Base-by-base conservation (phyloP, 2,888 invertebrate genomes). In the Tenthredo amoena region DNA sequence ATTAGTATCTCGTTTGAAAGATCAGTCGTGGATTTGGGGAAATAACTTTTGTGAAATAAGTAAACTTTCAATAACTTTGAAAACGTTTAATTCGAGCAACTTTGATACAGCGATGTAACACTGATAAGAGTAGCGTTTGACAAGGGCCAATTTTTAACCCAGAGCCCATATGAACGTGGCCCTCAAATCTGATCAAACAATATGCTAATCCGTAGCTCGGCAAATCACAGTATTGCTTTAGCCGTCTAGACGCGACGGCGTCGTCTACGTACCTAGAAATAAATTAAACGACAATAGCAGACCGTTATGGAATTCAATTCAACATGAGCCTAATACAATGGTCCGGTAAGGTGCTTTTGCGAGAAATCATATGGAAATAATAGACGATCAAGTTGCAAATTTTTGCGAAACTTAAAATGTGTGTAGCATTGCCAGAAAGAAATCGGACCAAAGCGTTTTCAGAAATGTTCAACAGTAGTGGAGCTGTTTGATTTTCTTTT, bases 221-320 rank as follows among this genome's bases (percentile, higher is more conserved):
- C 58, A n/a, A 50, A 47, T 82, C 82, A 9, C 31, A 34, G 82
- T 10, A 68, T 82, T 68, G 65, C 31, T 82, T 26, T 34, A 31
- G 34, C 68, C 47, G 82, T 82, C 82, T 82, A 82, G 82, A 82
- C 82, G 43, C 26, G 82, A 43, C 31, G 82, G 82, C 82, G 82
- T 82, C 82, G 82, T 68, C 82, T 37, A 26, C 82, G 68, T 68
- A 26, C 82, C 65, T 47, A 82, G 82, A 82, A 82, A 68, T 82
- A 43, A 43, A 68, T 82, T 68, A 43, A 68, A 65, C 82, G 82
- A 65, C 43, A 82, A 68, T 31, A 47, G 7, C 62, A 43, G 37
- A 43, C 43, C 18, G 47, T 43, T 68, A 18, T 82, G 43, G 68
- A 43, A 82, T 82, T 82, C 68, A 31, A 82, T 43, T 68, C 26